Evolutionary conservation across 2,113 vertebrate genomes (phyloP), one percentile per base, ranked within the genome.

Genomic region (Crotalus horridus): DNA sequence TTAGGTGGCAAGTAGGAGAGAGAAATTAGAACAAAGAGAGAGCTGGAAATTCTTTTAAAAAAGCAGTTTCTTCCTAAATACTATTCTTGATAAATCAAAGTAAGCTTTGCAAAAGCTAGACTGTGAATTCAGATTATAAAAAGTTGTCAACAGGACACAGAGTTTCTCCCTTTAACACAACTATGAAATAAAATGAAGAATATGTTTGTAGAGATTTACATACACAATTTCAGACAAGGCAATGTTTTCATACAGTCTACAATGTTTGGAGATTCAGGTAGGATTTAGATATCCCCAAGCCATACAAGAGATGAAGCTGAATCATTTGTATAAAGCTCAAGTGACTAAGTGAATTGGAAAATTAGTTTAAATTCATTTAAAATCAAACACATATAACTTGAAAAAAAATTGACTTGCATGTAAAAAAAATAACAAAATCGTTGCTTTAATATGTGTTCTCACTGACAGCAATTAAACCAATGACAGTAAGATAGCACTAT

Each of bases 301-400:
- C 85, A 92, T 88, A 43, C 33, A 24, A 24, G 53, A 29, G 21
- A 69, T 55, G 86, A 88, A 39, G 12, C 46, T 74, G 13, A 74
- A 13, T 61, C 24, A 53, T 88, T 53, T 12, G 87, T 92, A 39
- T 61, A 88, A 74, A 92, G 24, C 87, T 64, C 59, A 55, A 15
- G 59, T 88, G 91, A 48, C 24, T 46, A 51, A 88, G 29, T 43
- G 46, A 88, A 43, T 74, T 92, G 59, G 87, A 88, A 88, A 92
- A 88, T 55, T 55, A n/a, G 91, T 92, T 92, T 61, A 74, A 55
- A 48, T 87, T 91, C 56, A 64, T 92, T 92, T 92, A 88, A 92
- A 87, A 92, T 43, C 86, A 54, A 26, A 61, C 43, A 91, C 51
- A 88, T 10, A 24, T 26, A 54, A 26, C 58, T 92, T 92, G 26